These are phyloP conservation scores for Drosophila teissieri DNA, from an alignment of 1,140 invertebrate genomes.

Conservation along the genomic window DNA sequence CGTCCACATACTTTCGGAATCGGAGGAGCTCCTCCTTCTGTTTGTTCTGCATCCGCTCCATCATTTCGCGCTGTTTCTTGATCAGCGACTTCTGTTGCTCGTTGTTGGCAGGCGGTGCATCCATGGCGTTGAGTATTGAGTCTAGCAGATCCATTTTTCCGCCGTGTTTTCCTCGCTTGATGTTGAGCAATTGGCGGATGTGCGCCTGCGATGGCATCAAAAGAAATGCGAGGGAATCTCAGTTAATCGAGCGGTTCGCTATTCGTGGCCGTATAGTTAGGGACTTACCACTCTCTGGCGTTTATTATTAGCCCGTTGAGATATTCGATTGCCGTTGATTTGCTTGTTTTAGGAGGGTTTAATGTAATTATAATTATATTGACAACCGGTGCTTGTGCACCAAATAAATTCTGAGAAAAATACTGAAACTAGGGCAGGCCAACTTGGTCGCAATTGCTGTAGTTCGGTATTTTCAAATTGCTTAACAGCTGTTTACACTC, in stretches of 20 bases:
- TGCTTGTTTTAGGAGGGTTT: conserved; percentile 37
- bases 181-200: conserved; percentile 29
- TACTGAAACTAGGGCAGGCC: not conserved
- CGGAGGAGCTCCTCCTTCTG: conserved; percentile 85
- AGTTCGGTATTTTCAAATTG: conserved; percentile 28
- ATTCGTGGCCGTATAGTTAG: not conserved
- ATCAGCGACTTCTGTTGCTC: conserved; percentile 87
- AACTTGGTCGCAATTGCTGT: conserved; percentile 3
- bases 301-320: conserved; percentile 28
- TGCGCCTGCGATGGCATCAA: conserved; percentile 22
- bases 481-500: conserved; percentile 44
- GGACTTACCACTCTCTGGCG: conserved; percentile 45
- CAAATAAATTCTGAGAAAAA: conserved; percentile 22
- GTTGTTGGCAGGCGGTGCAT: conserved; percentile 88
- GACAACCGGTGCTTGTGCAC: conserved; percentile 51
- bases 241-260: conserved; percentile 19
- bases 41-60: conserved; percentile 85
- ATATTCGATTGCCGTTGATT: conserved; percentile 10
- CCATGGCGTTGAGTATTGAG: conserved; percentile 90
- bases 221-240: conserved; percentile 16
- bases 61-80: conserved; percentile 87
- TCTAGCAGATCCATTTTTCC: conserved; percentile 88
- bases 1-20: conserved; percentile 85
- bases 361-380: conserved; percentile 50
- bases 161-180: conserved; percentile 7